Conservation (phyloP, 2,888 invertebrate genomes). For the Dioctria linearis region DNA sequence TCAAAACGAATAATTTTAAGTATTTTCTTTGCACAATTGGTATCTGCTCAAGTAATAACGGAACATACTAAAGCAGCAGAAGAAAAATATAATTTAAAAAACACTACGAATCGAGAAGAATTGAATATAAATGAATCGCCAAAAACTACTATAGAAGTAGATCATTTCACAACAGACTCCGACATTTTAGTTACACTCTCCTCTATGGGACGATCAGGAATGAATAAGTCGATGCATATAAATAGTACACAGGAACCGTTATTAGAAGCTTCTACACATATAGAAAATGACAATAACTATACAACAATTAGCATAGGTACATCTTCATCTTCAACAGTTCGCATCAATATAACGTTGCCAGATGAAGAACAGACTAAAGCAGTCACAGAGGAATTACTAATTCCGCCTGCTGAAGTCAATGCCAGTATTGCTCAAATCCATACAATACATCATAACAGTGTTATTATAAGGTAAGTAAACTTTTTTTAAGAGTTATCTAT, state of each 20-base stretch:
- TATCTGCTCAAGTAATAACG: slow-evolving; percentile 39
- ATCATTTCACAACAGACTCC: slow-evolving; percentile 11
- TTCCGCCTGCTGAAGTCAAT: slow-evolving; percentile 66
- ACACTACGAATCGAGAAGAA: slow-evolving; percentile 13
- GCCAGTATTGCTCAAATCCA: slow-evolving; percentile 61
- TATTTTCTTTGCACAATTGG: slow-evolving; percentile 46
- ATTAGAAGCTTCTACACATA: background rate
- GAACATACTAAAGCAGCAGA: slow-evolving; percentile 38
- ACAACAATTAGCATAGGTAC: slow-evolving; percentile 13
- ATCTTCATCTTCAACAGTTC: background rate
- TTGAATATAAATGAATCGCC: slow-evolving; percentile 48
- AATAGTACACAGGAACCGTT: background rate
- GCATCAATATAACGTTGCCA: slow-evolving; percentile 17
- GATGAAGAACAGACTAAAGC: slow-evolving; percentile 10
- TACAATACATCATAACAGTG: slow-evolving; percentile 55
- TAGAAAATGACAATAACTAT: background rate
- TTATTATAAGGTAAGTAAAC: slow-evolving; percentile 59
- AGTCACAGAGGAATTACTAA: slow-evolving; percentile 49
- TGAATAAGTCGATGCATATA: background rate
- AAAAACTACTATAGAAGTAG: background rate
- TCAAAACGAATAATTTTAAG: slow-evolving; percentile 50
- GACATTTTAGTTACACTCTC: slow-evolving; percentile 30
- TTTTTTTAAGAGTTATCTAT: too few relatives aligned
- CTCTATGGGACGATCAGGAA: slow-evolving; percentile 2
- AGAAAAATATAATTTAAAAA: background rate